phyloP scores from a whole-genome alignment of 2,797 vertebrate genomes.

The Otus scops region DNA sequence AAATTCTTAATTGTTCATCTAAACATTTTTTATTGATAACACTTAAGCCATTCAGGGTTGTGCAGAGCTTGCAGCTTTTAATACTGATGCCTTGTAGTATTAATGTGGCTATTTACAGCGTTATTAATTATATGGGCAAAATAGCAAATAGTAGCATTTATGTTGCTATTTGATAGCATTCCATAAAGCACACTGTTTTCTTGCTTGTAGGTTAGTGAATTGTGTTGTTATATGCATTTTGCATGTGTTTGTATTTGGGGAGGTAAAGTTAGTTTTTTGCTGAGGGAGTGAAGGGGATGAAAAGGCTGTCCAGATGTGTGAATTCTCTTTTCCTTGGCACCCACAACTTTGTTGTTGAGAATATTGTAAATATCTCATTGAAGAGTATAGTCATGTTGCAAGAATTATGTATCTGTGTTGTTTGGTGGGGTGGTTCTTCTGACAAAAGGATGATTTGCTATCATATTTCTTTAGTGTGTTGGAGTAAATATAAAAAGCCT shows the following conservation, averaged over 20 bases:
- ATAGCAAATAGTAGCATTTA: slow-evolving; percentile 26
- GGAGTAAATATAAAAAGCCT: neutral
- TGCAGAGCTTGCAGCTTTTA: slow-evolving; percentile 15
- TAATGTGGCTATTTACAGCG: slow-evolving; percentile 20
- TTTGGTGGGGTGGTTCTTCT: neutral
- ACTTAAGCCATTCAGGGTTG: neutral
- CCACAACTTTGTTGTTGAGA: neutral
- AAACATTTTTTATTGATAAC: slow-evolving; percentile 13
- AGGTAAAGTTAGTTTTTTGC: neutral
- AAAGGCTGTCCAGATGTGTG: neutral
- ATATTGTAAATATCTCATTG: neutral
- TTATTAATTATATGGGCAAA: slow-evolving; percentile 64
- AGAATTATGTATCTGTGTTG: neutral
- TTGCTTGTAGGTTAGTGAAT: neutral
- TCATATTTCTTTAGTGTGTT: neutral
- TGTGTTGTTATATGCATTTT: neutral
- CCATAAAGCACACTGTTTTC: slow-evolving; percentile 15
- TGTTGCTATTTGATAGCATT: slow-evolving; percentile 25
- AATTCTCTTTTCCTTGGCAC: neutral
- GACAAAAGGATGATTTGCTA: neutral
- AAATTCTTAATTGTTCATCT: neutral
- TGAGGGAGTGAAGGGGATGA: neutral
- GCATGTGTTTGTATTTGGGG: neutral
- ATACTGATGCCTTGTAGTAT: neutral
- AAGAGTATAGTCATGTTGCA: neutral